Percentiles rank a stretch among this genome's conserved stretches.
These are phyloP conservation scores for Drosophila barbarae DNA, from an alignment of 2,888 invertebrate genomes.

Conservation along the genomic window DNA sequence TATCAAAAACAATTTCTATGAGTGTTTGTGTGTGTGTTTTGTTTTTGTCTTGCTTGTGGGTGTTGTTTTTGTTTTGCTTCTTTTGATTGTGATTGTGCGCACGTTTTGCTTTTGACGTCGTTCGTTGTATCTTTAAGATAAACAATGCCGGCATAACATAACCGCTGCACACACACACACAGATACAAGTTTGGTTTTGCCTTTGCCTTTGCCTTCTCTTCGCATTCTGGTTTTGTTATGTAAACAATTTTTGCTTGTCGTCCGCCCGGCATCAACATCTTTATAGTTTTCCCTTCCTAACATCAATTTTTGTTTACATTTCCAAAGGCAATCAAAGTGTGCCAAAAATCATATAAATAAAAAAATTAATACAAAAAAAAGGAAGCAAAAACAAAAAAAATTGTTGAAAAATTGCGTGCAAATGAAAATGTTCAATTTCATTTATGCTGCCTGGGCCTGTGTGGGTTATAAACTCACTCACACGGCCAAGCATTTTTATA, in stretches of 20 bases:
- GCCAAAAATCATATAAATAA: conserved; percentile 42
- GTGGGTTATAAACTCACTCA: conserved; percentile 3
- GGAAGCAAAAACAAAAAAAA: background rate
- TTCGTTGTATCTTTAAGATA: conserved; percentile 70
- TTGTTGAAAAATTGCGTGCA: conserved; percentile 55
- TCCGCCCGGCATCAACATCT: conserved; percentile 40
- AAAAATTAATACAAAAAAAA: background rate
- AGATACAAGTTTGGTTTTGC: conserved; percentile 37
- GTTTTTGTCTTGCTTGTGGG: conserved; percentile 37
- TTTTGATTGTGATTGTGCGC: conserved; percentile 50
- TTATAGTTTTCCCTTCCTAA: conserved; percentile 21
- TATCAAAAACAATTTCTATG: background rate
- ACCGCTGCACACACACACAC: background rate
- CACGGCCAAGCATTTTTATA: conserved; percentile 24
- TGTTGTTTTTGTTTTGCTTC: conserved; percentile 15
- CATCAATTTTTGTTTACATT: conserved; percentile 73
- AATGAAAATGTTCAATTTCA: conserved; percentile 44
- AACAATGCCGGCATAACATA: conserved; percentile 72
- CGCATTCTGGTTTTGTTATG: conserved; percentile 65
- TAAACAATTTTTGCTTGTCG: conserved; percentile 61
- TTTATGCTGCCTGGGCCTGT: conserved; percentile 13
- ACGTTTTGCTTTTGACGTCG: conserved; percentile 62
- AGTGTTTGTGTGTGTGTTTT: conserved; percentile 2
- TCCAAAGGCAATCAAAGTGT: conserved; percentile 62
- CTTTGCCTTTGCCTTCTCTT: conserved; percentile 38